Evolutionary conservation across 1,140 invertebrate species (phyloP).

Genomic region (Pseudomyrmex concolor): DNA sequence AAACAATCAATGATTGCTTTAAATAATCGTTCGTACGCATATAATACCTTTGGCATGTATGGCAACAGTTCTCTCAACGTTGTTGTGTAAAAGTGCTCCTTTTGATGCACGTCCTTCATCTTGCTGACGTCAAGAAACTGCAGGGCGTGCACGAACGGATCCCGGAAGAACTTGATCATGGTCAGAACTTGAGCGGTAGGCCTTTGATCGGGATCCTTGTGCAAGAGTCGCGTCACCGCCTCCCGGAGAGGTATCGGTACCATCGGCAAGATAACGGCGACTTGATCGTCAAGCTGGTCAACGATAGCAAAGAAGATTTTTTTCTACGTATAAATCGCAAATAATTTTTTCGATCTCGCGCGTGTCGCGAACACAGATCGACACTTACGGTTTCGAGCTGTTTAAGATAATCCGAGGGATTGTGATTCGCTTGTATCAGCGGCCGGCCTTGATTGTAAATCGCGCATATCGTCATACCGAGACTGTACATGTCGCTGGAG

Average conservation of each 20-base stretch:
- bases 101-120: slow-evolving; percentile 95
- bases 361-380: background rate
- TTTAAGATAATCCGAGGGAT: slow-evolving; percentile 93
- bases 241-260: slow-evolving; percentile 95
- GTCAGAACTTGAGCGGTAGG: slow-evolving; percentile 95
- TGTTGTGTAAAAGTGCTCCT: slow-evolving; percentile 94
- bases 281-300: slow-evolving; percentile 91
- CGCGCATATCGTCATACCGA: slow-evolving; percentile 96
- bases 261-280: slow-evolving; percentile 90
- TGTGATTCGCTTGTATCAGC: slow-evolving; percentile 95
- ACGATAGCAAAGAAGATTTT: background rate
- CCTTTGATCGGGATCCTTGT: slow-evolving; percentile 91
- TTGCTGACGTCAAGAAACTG: slow-evolving; percentile 97
- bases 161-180: slow-evolving; percentile 91
- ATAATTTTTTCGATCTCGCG: background rate
- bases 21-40: slow-evolving; percentile 73
- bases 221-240: slow-evolving; percentile 92
- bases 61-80: slow-evolving; percentile 94
- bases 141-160: slow-evolving; percentile 94
- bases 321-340: background rate
- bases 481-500: slow-evolving; percentile 97
- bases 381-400: slow-evolving; percentile 95
- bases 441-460: slow-evolving; percentile 95
- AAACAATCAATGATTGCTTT: too few relatives aligned
- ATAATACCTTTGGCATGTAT: slow-evolving; percentile 93